Conservation (phyloP, 2,113 vertebrate species). For the Calyptommatus sinebrachiatus region DNA sequence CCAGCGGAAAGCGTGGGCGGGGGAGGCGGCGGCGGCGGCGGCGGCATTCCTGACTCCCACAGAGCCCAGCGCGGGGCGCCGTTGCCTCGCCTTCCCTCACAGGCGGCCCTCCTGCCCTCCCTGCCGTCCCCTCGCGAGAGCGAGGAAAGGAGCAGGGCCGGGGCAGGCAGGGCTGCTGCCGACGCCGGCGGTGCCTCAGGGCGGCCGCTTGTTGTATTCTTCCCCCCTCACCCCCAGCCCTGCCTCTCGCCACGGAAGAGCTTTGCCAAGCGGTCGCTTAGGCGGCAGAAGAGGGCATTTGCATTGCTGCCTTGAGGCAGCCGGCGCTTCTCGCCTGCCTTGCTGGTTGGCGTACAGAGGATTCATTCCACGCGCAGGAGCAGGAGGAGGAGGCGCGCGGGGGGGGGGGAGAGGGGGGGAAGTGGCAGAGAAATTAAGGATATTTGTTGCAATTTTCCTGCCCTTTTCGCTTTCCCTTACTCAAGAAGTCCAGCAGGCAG, state of each 20-base stretch:
- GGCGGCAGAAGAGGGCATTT: background rate
- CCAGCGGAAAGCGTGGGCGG: constrained; percentile 23
- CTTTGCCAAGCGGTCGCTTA: background rate
- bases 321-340: background rate
- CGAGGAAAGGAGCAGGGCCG: background rate
- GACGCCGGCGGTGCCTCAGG: no score
- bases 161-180: no score
- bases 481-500: constrained; percentile 10
- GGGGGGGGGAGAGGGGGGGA: background rate
- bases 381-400: no score
- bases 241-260: no score
- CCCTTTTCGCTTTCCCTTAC: constrained; percentile 36
- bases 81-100: no score
- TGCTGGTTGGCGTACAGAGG: background rate
- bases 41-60: background rate
- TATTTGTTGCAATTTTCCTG: constrained; percentile 11
- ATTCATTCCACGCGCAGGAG: background rate
- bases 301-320: background rate
- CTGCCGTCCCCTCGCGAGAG: constrained; percentile 50
- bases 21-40: background rate
- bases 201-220: no score
- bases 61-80: background rate
- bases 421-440: constrained; percentile 7
- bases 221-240: no score
- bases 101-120: background rate